These are phyloP conservation scores for Grammomys surdaster DNA, from an alignment of 2,113 vertebrate species.

Conservation along the genomic window DNA sequence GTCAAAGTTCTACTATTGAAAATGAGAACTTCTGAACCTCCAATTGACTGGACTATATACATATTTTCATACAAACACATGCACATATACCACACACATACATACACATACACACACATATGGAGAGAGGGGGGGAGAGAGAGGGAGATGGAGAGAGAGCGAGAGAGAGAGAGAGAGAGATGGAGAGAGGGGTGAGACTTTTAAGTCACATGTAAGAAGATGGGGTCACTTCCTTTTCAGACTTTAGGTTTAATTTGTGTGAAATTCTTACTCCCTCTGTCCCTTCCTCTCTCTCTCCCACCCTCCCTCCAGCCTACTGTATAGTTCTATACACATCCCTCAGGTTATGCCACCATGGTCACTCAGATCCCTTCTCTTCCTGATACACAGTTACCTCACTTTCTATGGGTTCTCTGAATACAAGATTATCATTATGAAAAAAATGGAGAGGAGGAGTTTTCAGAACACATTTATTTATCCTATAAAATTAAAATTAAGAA, in stretches of 20 bases:
- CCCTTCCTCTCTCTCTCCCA: no score
- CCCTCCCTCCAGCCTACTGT: neutral
- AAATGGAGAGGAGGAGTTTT: neutral
- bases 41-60: neutral
- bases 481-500: neutral
- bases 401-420: neutral
- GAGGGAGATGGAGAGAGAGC: no score
- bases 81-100: no score
- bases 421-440: neutral
- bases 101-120: no score
- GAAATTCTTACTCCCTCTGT: neutral
- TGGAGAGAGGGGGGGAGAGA: no score
- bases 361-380: neutral
- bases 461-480: neutral
- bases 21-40: neutral
- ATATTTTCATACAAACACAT: no score
- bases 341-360: no score
- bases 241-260: neutral
- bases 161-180: no score
- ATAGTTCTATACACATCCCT: neutral
- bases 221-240: neutral
- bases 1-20: neutral
- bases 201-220: neutral
- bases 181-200: no score
- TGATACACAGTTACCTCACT: neutral